These are phyloP conservation scores for Amphipoea lucens DNA, from an alignment of 2,888 invertebrate species.

Conservation along the genomic window DNA sequence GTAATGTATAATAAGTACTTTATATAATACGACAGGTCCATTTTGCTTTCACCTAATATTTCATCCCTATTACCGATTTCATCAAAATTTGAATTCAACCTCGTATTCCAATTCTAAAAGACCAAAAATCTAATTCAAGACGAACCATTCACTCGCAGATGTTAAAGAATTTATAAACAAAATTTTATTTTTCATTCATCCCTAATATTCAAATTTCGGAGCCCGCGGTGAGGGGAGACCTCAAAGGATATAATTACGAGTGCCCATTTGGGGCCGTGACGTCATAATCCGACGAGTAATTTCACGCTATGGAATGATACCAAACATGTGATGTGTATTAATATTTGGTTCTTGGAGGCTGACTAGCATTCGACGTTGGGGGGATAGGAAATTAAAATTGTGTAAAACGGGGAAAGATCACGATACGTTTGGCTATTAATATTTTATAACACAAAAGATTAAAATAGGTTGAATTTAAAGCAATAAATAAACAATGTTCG, in stretches of 20 bases:
- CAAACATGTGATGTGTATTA: constrained; percentile 54
- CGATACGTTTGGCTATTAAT: background rate
- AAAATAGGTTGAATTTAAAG: background rate
- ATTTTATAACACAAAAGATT: background rate
- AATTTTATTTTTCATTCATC: constrained; percentile 71
- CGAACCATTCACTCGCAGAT: constrained; percentile 72
- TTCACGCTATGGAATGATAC: constrained; percentile 60
- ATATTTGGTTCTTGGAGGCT: constrained; percentile 46
- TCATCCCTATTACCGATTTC: constrained; percentile 14
- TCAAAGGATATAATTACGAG: constrained; percentile 80
- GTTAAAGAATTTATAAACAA: constrained; percentile 72
- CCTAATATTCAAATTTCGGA: constrained; percentile 71
- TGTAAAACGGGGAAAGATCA: background rate
- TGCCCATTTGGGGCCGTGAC: constrained; percentile 61
- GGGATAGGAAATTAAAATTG: constrained; percentile 25
- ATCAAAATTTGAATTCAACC: constrained; percentile 29
- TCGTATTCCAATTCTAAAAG: constrained; percentile 28
- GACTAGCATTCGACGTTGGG: constrained; percentile 13
- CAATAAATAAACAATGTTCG: constrained; percentile 41
- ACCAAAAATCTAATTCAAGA: constrained; percentile 40
- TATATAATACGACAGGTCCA: background rate
- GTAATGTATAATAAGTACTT: background rate
- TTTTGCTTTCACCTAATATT: background rate
- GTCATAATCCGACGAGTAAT: constrained; percentile 65
- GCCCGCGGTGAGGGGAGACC: constrained; percentile 67